phyloP scores from a whole-genome alignment of 2,797 vertebrate genomes.

The Neosilurus hyrtlii region DNA sequence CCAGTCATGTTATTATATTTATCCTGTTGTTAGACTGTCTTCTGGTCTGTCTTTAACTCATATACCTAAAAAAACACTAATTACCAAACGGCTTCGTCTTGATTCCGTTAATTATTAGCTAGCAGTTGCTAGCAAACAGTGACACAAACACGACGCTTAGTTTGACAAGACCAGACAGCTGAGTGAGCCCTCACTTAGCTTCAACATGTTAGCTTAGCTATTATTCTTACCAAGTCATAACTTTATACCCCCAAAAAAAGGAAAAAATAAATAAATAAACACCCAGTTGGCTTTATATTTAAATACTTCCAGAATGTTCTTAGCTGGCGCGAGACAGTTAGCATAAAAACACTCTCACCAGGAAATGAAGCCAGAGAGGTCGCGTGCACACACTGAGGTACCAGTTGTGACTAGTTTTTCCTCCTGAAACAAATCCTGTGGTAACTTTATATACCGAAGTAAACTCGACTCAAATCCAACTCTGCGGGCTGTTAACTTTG shows the following conservation, averaged over 20 bases:
- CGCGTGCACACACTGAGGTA: neutral
- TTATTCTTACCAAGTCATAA: neutral
- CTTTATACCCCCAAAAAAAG: too few relatives aligned
- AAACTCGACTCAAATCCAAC: too few relatives aligned
- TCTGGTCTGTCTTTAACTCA: neutral
- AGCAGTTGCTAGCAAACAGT: neutral
- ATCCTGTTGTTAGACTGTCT: neutral
- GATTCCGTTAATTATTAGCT: conserved; percentile 7
- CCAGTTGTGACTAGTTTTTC: too few relatives aligned
- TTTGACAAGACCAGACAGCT: neutral
- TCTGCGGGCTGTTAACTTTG: too few relatives aligned
- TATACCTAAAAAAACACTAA: neutral
- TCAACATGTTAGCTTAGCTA: neutral
- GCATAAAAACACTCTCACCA: neutral
- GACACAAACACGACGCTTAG: neutral
- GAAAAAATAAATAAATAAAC: too few relatives aligned
- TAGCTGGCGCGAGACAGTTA: neutral
- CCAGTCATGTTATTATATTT: neutral
- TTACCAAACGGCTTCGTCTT: neutral
- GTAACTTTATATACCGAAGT: too few relatives aligned
- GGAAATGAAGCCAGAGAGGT: conserved; percentile 7
- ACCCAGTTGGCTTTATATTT: neutral
- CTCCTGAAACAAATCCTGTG: too few relatives aligned
- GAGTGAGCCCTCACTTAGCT: neutral
- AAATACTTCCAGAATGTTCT: neutral